These are phyloP conservation scores for Neoascia interrupta DNA, from an alignment of 2,888 invertebrate species.

Conservation along the genomic window DNA sequence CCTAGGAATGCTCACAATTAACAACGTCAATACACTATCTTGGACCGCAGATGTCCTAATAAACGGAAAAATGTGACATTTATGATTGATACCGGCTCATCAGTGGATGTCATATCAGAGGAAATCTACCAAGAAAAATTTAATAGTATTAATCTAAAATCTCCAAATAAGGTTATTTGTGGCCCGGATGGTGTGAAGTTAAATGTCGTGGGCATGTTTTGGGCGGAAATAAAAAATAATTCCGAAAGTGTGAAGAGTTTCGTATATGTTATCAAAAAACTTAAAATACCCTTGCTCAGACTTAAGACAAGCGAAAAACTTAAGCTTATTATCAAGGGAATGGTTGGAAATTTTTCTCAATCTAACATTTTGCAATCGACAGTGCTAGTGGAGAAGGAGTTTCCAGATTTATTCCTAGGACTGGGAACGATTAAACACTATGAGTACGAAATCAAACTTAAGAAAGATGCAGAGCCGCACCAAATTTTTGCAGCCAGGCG, in stretches of 20 bases:
- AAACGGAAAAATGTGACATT: conserved; percentile 8
- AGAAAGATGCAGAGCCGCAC: neutral
- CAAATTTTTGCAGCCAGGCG: neutral
- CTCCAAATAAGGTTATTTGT: neutral
- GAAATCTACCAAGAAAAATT: neutral
- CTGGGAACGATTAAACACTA: neutral
- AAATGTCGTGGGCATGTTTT: conserved; percentile 8
- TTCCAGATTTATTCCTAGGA: neutral
- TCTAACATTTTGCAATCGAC: neutral
- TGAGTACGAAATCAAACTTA: conserved; percentile 1
- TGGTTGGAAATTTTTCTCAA: neutral
- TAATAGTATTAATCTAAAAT: neutral
- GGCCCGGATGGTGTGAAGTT: conserved; percentile 3
- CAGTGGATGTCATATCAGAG: conserved; percentile 1
- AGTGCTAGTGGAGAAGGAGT: neutral
- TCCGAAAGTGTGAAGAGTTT: neutral
- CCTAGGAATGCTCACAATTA: conserved; percentile 8
- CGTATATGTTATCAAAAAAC: neutral
- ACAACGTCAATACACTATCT: neutral
- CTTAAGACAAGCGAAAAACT: neutral
- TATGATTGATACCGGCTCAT: conserved; percentile 19
- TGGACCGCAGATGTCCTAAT: conserved; percentile 3
- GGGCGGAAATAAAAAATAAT: neutral
- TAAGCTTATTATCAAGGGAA: neutral
- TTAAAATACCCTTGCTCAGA: neutral